A percentile compares a stretch with the other conserved stretches of the same genome.
These are phyloP conservation scores for Bolborhynchus lineola DNA, from an alignment of 2,113 vertebrate species.

Conservation along the genomic window DNA sequence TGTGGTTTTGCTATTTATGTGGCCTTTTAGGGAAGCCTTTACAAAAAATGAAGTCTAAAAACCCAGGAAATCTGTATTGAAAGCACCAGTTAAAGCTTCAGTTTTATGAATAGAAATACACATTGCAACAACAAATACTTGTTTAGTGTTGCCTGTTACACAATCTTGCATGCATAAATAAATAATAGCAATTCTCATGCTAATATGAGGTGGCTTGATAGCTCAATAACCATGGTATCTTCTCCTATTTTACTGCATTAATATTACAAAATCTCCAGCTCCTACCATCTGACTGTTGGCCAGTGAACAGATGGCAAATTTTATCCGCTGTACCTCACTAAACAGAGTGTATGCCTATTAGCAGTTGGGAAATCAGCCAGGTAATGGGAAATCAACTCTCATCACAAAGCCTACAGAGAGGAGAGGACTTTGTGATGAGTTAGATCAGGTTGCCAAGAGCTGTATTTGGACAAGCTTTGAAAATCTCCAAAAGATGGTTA, in stretches of 20 bases:
- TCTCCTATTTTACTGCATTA: not conserved
- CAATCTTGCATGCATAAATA: not conserved
- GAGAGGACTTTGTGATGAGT: not conserved
- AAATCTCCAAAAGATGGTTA: not conserved
- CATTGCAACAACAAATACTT: not conserved
- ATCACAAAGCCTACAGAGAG: not conserved
- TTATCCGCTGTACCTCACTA: not conserved
- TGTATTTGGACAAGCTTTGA: not conserved
- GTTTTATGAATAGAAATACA: not conserved
- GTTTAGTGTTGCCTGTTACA: not conserved
- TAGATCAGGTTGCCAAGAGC: not conserved
- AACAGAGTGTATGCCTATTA: not conserved
- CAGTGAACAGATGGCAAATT: conserved; percentile 50
- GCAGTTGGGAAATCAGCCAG: conserved; percentile 29
- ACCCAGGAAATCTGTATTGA: not conserved
- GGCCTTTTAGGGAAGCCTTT: not conserved
- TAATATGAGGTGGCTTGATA: not conserved
- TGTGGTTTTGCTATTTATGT: not conserved
- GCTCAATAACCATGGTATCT: not conserved
- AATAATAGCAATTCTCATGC: not conserved
- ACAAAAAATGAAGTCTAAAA: not conserved
- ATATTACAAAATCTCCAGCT: not conserved
- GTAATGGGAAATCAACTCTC: not conserved
- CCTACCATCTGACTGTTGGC: not conserved
- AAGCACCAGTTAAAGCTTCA: not conserved